Conservation (phyloP, 2,888 invertebrate species). For the Eupithecia vulgata region DNA sequence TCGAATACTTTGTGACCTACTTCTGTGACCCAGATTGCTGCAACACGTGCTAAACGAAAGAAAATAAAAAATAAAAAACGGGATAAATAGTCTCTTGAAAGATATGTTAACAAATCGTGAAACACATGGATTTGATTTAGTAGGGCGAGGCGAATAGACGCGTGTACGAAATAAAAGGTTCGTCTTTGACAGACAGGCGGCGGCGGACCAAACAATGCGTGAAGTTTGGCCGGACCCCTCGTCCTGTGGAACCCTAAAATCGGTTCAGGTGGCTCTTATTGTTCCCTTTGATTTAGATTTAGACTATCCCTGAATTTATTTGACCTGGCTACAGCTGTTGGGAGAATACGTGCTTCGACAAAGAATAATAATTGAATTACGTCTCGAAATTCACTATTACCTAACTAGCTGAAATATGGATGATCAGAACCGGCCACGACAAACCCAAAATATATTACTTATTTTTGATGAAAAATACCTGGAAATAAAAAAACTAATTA, state of each 20-base stretch:
- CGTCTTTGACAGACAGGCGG: constrained; percentile 8
- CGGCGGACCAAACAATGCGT: constrained; percentile 21
- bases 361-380: background rate
- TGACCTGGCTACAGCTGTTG: constrained; percentile 8
- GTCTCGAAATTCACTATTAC: background rate
- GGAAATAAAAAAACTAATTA: background rate
- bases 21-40: background rate
- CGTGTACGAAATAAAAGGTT: constrained; percentile 10
- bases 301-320: constrained; percentile 10
- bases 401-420: background rate
- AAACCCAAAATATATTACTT: background rate
- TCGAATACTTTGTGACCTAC: background rate
- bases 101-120: background rate
- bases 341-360: constrained; percentile 1
- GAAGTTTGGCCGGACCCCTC: constrained; percentile 14
- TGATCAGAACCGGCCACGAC: background rate
- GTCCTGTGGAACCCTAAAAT: constrained; percentile 19
- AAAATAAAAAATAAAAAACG: background rate
- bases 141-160: background rate
- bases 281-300: constrained; percentile 17
- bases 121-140: background rate
- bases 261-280: constrained; percentile 15
- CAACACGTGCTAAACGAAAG: background rate
- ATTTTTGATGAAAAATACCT: background rate
- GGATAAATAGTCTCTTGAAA: background rate